Percentiles rank a stretch among this genome's conserved stretches.
Evolutionary conservation across 2,888 invertebrate genomes (phyloP).

Genomic region (Pseudeuparius sepicola): DNA sequence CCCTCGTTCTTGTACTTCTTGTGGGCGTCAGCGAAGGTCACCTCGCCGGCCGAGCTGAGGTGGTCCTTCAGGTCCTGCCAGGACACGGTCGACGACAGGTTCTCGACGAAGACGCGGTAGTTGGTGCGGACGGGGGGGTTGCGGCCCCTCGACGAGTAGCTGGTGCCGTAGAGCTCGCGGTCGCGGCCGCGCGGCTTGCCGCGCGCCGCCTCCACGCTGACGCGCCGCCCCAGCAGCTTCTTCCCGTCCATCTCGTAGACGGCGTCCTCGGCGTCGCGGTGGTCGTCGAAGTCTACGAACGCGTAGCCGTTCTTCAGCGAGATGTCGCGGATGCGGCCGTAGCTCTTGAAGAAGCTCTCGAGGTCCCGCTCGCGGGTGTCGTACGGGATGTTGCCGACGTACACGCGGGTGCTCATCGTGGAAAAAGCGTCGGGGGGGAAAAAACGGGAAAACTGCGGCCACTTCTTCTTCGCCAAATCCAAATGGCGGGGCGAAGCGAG

Average conservation of each 20-base stretch:
- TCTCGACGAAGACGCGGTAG: slow-evolving; percentile 88
- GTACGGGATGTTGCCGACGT: slow-evolving; percentile 60
- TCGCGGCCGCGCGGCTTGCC: slow-evolving; percentile 52
- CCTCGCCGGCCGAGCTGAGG: slow-evolving; percentile 95
- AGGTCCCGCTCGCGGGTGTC: slow-evolving; percentile 60
- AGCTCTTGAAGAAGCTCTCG: slow-evolving; percentile 64
- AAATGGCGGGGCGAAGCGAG: too few relatives aligned
- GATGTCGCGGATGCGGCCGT: slow-evolving; percentile 58
- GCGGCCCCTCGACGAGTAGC: slow-evolving; percentile 13
- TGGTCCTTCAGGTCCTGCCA: slow-evolving; percentile 98
- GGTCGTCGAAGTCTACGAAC: slow-evolving; percentile 87
- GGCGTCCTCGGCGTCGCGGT: slow-evolving; percentile 92
- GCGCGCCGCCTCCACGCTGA: slow-evolving; percentile 51
- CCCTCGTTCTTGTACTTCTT: slow-evolving; percentile 86
- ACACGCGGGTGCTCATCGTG: slow-evolving; percentile 48
- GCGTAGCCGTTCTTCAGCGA: slow-evolving; percentile 67
- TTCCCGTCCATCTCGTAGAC: slow-evolving; percentile 93
- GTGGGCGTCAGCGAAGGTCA: slow-evolving; percentile 93
- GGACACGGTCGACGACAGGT: slow-evolving; percentile 90
- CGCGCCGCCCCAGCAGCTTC: slow-evolving; percentile 79
- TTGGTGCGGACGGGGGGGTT: slow-evolving; percentile 76
- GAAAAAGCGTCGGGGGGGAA: too few relatives aligned
- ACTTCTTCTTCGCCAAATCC: too few relatives aligned
- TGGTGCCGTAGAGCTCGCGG: slow-evolving; percentile 25
- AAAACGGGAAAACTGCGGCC: too few relatives aligned